phyloP scores from a whole-genome alignment of 2,888 invertebrate genomes.

The Cinara cedri region DNA sequence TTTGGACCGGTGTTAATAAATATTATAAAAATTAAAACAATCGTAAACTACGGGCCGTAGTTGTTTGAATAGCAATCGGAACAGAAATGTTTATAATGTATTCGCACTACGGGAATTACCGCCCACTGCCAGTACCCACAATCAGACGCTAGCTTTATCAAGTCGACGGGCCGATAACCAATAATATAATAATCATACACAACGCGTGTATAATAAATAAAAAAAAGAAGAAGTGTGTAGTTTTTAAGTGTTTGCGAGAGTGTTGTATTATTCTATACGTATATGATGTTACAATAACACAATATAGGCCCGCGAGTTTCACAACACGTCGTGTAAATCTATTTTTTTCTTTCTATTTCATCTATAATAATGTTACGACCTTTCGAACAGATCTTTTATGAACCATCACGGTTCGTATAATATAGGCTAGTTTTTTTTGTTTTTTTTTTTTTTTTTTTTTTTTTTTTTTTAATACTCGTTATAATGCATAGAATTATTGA shows the following conservation, averaged over 20 bases:
- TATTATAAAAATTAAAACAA: neutral
- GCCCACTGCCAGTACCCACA: too few species aligned
- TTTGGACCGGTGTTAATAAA: neutral
- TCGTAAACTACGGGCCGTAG: neutral
- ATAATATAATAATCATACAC: neutral
- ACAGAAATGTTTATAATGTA: neutral
- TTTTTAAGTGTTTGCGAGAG: neutral
- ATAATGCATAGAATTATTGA: neutral
- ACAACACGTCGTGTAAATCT: neutral
- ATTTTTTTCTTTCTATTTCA: neutral
- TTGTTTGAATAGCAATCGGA: conserved; percentile 3
- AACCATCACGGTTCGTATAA: neutral
- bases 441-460: too few species aligned
- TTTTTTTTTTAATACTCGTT: neutral
- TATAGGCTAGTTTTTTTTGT: too few species aligned
- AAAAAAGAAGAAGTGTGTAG: neutral
- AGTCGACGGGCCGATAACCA: conserved; percentile 2
- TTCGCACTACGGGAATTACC: neutral
- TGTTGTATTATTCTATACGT: too few species aligned
- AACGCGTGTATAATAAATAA: too few species aligned
- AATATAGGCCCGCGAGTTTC: neutral
- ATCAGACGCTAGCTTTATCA: conserved; percentile 24
- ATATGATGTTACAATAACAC: too few species aligned
- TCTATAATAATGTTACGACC: conserved; percentile 9
- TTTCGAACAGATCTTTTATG: neutral